Base-by-base conservation (phyloP, 2,113 vertebrate species). In the Uropsilus gracilis region DNA sequence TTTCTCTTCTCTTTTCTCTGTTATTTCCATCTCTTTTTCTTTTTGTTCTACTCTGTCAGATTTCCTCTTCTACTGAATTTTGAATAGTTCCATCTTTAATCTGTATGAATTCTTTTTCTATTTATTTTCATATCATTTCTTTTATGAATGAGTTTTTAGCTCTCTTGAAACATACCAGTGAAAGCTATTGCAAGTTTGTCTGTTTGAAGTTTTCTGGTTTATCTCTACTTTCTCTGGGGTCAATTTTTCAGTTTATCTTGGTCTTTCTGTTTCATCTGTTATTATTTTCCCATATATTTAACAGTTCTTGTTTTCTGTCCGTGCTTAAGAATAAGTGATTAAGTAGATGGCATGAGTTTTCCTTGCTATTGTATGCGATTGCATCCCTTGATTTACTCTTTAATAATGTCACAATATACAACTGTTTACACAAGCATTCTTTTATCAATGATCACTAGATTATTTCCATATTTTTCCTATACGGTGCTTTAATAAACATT, bases 381-480 rank as follows among this genome's bases (percentile, higher is more conserved):
- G 9, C 68, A 68, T 73, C 28, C 14, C 42, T 3, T 46, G 53
- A 66, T 59, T 66, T 72, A 57, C 14, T 42, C 71, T 80, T 93
- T 59, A 80, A 46, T 77, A 44, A 80, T 57, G 73, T 89, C 84
- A 87, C 22, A 3, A 61, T 71, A 50, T 22, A 84, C 32, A 57
- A 30, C 34, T 32, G 0, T 77, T 83, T 76, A 63, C 10, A 55
- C 48, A 71, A 64, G 4, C 32, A 75, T 66, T 61, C 75, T 64
- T 17, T 34, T n/a, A 86, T n/a, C 92, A 63, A 34, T 64, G 20
- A 59, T 50, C 26, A 53, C 46, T 94, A 68, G 63, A 13, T 46
- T 94, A 68, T 84, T 68, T 90, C 34, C 42, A 78, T 68, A 72
- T 42, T 83, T 95, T 71, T 61, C 42, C 13, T 61, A 75, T 34